Evolutionary conservation across 2,113 vertebrate species (phyloP).

Genomic region (Serilophus lunatus): DNA sequence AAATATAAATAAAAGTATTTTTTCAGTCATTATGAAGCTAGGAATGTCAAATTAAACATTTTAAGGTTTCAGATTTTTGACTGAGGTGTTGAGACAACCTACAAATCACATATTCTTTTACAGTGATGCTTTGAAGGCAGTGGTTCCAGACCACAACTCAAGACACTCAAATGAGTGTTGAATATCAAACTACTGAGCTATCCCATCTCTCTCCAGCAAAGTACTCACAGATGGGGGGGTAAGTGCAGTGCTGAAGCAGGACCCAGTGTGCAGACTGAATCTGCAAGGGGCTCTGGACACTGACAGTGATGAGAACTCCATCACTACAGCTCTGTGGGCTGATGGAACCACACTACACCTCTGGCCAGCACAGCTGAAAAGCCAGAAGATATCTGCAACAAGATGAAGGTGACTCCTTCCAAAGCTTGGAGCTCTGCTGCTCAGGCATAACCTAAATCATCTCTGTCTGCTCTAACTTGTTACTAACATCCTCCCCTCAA

Average conservation of each 20-base stretch:
- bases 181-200: neutral
- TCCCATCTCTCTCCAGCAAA: neutral
- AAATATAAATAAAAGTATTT: neutral
- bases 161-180: neutral
- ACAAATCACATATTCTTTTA: neutral
- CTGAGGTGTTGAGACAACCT: neutral
- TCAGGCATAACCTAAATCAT: neutral
- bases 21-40: neutral
- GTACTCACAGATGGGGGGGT: rapidly evolving
- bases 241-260: neutral
- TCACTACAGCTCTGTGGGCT: neutral
- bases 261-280: rapidly evolving
- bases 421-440: neutral
- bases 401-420: neutral
- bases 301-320: neutral
- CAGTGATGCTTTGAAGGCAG: neutral
- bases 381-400: neutral
- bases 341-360: neutral
- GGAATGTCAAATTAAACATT: slow-evolving; percentile 17
- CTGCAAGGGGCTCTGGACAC: neutral
- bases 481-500: neutral
- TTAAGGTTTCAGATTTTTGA: neutral
- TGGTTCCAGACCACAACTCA: neutral
- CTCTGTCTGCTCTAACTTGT: neutral
- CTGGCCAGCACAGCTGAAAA: neutral